Evolutionary conservation across 2,113 vertebrate genomes (phyloP).

Genomic region (Sprattus sprattus): DNA sequence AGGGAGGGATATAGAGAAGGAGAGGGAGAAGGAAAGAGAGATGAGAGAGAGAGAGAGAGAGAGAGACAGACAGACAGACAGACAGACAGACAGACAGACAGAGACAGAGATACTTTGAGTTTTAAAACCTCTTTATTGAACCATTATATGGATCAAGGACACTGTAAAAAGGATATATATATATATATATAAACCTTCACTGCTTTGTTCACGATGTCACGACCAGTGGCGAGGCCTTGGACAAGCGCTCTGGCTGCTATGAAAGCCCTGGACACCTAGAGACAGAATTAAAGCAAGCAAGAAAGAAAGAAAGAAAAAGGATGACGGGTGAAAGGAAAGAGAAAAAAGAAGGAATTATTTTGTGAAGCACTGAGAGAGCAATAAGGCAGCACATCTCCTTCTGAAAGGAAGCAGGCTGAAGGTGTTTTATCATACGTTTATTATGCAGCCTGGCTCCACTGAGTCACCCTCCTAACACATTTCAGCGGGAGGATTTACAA

Average conservation of each 20-base stretch:
- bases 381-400: not conserved
- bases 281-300: conserved; percentile 5
- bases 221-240: conserved; percentile 78
- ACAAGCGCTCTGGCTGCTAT: conserved; percentile 80
- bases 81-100: too few species aligned
- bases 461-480: not conserved
- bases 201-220: conserved; percentile 79
- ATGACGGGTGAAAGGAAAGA: not conserved
- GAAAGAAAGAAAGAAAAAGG: not conserved
- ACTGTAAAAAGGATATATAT: too few species aligned
- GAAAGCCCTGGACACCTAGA: conserved; percentile 78
- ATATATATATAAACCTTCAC: conserved; percentile 66
- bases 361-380: not conserved
- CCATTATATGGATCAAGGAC: too few species aligned
- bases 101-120: not conserved
- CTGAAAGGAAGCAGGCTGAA: not conserved
- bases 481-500: not conserved
- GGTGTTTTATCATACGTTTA: not conserved
- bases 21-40: not conserved
- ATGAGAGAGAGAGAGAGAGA: not conserved
- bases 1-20: not conserved
- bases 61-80: not conserved
- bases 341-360: not conserved
- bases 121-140: too few species aligned
- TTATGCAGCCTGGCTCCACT: not conserved